These are phyloP conservation scores for Eucidaris tribuloides DNA, from an alignment of 35 echinoderm and acorn worm species.

Conservation along the genomic window DNA sequence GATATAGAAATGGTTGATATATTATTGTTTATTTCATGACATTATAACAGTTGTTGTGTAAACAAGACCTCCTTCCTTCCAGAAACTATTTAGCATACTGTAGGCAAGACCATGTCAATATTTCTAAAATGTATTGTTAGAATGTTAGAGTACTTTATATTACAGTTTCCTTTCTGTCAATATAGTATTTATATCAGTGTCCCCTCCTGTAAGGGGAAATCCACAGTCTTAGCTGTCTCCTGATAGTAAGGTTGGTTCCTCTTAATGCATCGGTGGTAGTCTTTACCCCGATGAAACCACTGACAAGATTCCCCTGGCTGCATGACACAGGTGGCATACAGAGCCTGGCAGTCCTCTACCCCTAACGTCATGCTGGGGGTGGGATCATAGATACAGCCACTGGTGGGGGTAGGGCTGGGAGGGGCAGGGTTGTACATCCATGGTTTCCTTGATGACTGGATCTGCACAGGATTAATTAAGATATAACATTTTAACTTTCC, in stretches of 20 bases:
- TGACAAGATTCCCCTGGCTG: background rate
- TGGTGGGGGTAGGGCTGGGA: background rate
- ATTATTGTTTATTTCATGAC: too few relatives aligned
- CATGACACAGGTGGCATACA: slow-evolving; percentile 21
- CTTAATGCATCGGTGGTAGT: slow-evolving; percentile 23
- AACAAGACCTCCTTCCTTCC: too few relatives aligned
- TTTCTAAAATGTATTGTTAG: too few relatives aligned
- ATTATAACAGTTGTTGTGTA: too few relatives aligned
- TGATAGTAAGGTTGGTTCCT: slow-evolving; percentile 25
- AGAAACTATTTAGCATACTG: too few relatives aligned
- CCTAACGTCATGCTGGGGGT: background rate
- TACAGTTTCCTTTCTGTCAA: too few relatives aligned
- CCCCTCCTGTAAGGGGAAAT: background rate
- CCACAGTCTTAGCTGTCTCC: background rate
- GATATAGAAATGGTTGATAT: too few relatives aligned
- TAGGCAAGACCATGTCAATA: too few relatives aligned
- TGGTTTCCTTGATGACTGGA: background rate
- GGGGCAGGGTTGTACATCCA: background rate
- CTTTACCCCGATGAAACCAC: slow-evolving; percentile 14
- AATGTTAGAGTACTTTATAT: too few relatives aligned
- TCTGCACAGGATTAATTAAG: too few relatives aligned
- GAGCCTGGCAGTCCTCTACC: slow-evolving; percentile 23
- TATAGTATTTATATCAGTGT: background rate
- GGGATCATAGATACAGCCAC: slow-evolving; percentile 33
- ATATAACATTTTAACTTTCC: too few relatives aligned